phyloP scores from a whole-genome alignment of 2,113 vertebrate species.

The Tinamus guttatus region DNA sequence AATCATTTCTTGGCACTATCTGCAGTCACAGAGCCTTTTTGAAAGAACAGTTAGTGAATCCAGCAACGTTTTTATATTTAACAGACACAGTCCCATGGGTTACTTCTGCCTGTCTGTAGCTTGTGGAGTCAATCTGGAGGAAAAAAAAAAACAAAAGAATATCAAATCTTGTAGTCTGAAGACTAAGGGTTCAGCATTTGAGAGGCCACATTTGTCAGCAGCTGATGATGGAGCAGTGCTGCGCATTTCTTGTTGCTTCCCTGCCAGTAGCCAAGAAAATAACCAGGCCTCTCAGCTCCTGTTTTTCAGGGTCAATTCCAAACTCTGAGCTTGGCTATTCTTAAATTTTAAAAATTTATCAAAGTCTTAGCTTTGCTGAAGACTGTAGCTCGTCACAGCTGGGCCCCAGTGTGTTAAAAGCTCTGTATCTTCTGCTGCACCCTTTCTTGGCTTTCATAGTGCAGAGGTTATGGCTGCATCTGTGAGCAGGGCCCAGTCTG shows the following conservation, averaged over 20 bases:
- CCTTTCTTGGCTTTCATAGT: neutral
- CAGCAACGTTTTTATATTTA: neutral
- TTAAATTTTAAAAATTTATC: neutral
- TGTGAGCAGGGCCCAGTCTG: neutral
- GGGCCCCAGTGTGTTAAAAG: neutral
- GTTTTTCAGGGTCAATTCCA: neutral
- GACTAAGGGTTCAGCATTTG: too few relatives aligned
- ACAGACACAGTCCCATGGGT: neutral
- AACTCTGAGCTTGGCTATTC: neutral
- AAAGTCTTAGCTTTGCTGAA: neutral
- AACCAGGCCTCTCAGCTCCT: neutral
- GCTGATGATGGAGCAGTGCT: neutral
- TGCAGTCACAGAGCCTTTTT: neutral
- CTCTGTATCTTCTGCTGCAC: neutral
- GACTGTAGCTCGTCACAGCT: neutral
- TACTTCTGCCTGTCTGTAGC: neutral
- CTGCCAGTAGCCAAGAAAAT: neutral
- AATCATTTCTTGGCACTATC: neutral
- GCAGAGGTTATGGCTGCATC: fast-evolving
- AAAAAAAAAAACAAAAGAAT: too few relatives aligned
- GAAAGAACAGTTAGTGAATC: neutral
- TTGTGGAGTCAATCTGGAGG: too few relatives aligned
- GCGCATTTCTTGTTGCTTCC: neutral
- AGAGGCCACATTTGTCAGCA: neutral
- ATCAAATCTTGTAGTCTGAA: too few relatives aligned